Evolutionary conservation across 2,888 invertebrate species (phyloP).

Genomic region (Caenorhabditis sp.): DNA sequence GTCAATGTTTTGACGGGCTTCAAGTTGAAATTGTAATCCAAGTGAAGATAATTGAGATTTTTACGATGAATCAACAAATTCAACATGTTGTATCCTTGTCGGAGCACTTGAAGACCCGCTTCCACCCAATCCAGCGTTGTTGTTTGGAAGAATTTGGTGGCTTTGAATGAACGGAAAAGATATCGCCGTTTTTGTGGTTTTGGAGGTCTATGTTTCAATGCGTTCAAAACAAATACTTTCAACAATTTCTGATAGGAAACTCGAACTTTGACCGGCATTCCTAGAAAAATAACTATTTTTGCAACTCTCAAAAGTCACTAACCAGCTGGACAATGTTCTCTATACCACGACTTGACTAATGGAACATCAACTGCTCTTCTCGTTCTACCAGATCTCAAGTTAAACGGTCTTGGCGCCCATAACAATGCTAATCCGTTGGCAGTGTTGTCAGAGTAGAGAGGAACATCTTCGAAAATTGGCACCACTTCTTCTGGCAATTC

Average conservation of each 20-base stretch:
- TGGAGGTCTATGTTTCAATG: slow-evolving; percentile 93
- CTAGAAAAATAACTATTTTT: slow-evolving; percentile 21
- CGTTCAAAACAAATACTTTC: slow-evolving; percentile 97
- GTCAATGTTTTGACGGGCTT: slow-evolving; percentile 99
- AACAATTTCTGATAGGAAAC: slow-evolving; percentile 98
- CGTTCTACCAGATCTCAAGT: slow-evolving; percentile 87
- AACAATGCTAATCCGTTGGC: slow-evolving; percentile 80
- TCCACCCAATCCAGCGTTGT: slow-evolving; percentile 99
- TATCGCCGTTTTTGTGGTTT: slow-evolving; percentile 99
- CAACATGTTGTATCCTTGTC: slow-evolving; percentile 99
- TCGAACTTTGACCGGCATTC: slow-evolving; percentile 90
- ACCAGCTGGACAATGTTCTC: slow-evolving; percentile 74
- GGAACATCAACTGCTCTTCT: slow-evolving; percentile 95
- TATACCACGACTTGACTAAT: slow-evolving; percentile 89
- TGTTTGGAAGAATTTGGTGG: slow-evolving; percentile 99
- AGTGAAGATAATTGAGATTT: slow-evolving; percentile 97
- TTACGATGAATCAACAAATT: slow-evolving; percentile 98
- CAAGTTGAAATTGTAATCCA: slow-evolving; percentile 99
- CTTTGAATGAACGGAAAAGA: slow-evolving; percentile 97
- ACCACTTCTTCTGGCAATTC: slow-evolving; percentile 87
- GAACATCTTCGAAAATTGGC: slow-evolving; percentile 84
- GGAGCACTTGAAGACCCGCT: slow-evolving; percentile 90
- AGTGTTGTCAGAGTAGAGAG: slow-evolving; percentile 96
- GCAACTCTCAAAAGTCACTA: slow-evolving; percentile 6
- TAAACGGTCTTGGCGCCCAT: slow-evolving; percentile 94